phyloP scores from a whole-genome alignment of 2,113 vertebrate species.

The Greenwoodochromis staneri region DNA sequence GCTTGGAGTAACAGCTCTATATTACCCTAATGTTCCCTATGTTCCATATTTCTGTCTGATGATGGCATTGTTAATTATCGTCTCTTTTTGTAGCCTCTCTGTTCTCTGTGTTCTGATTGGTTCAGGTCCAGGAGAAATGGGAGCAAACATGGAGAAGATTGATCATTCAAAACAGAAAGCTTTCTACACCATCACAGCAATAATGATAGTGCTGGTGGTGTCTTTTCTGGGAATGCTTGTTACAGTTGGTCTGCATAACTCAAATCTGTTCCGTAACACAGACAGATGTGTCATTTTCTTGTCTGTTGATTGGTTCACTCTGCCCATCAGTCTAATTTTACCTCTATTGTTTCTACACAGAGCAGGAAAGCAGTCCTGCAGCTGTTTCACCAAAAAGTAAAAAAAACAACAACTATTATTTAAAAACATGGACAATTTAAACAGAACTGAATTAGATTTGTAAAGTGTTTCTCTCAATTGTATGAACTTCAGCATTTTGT shows the following conservation, averaged over 20 bases:
- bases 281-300: rapidly evolving
- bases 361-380: not conserved
- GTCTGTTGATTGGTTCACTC: not conserved
- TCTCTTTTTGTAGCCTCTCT: not conserved
- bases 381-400: not conserved
- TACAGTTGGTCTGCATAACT: not conserved
- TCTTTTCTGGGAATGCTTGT: rapidly evolving
- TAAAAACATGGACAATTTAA: not conserved
- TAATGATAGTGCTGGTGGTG: rapidly evolving
- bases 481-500: not conserved
- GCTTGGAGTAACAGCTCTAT: not conserved
- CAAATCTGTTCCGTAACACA: not conserved
- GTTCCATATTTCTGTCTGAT: not conserved
- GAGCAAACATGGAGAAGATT: too few relatives aligned
- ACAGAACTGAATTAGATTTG: not conserved
- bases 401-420: not conserved
- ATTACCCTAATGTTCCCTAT: not conserved
- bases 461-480: not conserved
- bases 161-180: not conserved
- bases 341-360: not conserved
- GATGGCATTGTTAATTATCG: rapidly evolving
- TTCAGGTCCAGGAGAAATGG: too few relatives aligned
- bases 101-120: not conserved
- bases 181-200: not conserved
- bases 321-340: rapidly evolving